Base-by-base conservation (phyloP, 2,888 invertebrate genomes). In the Eupelmus urozonus region DNA sequence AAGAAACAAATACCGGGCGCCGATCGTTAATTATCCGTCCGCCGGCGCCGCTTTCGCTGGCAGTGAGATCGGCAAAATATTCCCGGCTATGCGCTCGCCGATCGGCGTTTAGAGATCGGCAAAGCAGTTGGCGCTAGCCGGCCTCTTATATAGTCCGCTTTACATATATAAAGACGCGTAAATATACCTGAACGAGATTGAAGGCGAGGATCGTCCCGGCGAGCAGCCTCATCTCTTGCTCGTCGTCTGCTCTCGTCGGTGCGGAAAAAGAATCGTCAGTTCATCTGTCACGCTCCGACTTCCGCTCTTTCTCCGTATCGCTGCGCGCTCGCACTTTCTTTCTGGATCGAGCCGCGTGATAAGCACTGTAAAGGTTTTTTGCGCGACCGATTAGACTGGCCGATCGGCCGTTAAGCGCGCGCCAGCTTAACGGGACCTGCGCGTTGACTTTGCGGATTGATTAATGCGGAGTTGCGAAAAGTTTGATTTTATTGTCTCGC, bases 1-100 rank as follows among this genome's bases (percentile, higher is more conserved):
- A 82, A 78, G 67, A 72, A 78, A 73, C 65, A 49, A 60, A 72
- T 20, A 13, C n/a, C 53, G 25, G 65, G 57, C 40, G 45, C 57
- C 53, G 70, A 63, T 80, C 78, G 80, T 80, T 79, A 81, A 81
- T 82, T 79, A 81, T 80, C 57, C 25, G 49, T 42, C 66, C 76
- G 76, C 82, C 82, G 82, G 82, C 82, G 82, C 66, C 76, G 76
- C 82, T 83, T 83, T 83, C 82, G 82, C 82, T 76, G 70, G 57
- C 49, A 78, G 80, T 78, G 80, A 82, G 82, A 81, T 82, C 77
- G 67, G 62, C 67, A 66, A 45, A 73, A 55, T 57, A 49, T 45
- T 49, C 34, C 34, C 34, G 59, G 62, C 63, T 49, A 4, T 16
- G 42, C 72, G 67, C 76, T 78, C 78, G 18, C 0, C 57, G 18